A percentile compares a stretch with the other conserved stretches of the same genome.
Conservation (phyloP, 1,140 invertebrate species). For the Tetragnatha versicolor region DNA sequence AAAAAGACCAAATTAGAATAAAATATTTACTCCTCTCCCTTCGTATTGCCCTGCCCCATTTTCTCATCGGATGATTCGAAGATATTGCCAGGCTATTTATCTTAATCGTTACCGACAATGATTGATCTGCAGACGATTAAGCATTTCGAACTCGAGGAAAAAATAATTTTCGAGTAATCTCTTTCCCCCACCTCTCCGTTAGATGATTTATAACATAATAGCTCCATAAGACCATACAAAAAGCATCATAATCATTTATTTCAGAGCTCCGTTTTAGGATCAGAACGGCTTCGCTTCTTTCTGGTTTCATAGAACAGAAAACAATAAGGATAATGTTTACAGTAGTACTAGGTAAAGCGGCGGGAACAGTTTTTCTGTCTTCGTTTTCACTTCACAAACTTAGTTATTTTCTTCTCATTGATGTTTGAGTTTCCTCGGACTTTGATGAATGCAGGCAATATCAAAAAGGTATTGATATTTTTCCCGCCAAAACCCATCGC, state of each 20-base stretch:
- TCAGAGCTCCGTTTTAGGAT: background rate
- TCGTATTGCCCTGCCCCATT: background rate
- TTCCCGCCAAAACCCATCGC: background rate
- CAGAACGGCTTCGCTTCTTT: background rate
- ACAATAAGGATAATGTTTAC: constrained; percentile 37
- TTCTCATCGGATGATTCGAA: constrained; percentile 24
- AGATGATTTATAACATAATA: constrained; percentile 53
- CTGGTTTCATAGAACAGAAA: background rate
- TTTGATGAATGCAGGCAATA: constrained; percentile 4
- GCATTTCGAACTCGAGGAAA: background rate
- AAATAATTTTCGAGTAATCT: background rate
- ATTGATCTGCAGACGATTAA: constrained; percentile 49
- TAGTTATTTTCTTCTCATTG: background rate
- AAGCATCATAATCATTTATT: constrained; percentile 28
- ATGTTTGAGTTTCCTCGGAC: constrained; percentile 7
- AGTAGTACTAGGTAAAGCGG: constrained; percentile 5
- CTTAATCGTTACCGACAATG: constrained; percentile 46
- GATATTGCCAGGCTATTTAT: constrained; percentile 35
- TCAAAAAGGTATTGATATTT: constrained; percentile 1
- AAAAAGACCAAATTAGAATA: too few relatives aligned
- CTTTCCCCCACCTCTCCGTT: background rate
- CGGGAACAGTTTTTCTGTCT: background rate
- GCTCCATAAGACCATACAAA: constrained; percentile 31
- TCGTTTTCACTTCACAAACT: background rate
- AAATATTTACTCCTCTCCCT: background rate